Percentiles rank a stretch among this genome's conserved stretches.
Evolutionary conservation across 2,797 vertebrate genomes (phyloP).

Genomic region (Onychomys leucogaster): DNA sequence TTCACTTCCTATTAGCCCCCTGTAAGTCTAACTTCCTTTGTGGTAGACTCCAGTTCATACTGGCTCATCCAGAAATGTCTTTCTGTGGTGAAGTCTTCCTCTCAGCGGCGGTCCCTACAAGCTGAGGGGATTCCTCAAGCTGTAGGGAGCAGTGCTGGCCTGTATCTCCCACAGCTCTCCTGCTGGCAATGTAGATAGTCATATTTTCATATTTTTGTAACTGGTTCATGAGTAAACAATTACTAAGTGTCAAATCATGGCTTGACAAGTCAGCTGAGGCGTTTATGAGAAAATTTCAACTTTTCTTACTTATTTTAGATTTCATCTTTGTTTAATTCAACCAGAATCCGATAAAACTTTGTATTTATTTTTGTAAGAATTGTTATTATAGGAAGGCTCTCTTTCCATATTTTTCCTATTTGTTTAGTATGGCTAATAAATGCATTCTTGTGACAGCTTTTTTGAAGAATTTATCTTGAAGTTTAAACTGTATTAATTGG

Average conservation of each 20-base stretch:
- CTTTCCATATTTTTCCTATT: conserved; percentile 13
- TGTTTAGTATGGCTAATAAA: not conserved
- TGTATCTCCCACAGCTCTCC: not conserved
- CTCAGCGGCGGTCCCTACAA: too few species aligned
- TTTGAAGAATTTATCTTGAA: conserved; percentile 35
- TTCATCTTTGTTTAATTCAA: conserved; percentile 17
- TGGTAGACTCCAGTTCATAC: not conserved
- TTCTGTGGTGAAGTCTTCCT: not conserved
- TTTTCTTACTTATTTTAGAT: conserved; percentile 18
- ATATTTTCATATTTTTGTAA: not conserved
- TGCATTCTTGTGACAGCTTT: conserved; percentile 25
- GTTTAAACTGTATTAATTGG: not conserved
- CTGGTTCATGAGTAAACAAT: not conserved
- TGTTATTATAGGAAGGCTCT: not conserved
- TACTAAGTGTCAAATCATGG: not conserved
- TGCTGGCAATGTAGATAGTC: not conserved
- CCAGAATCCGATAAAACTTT: not conserved
- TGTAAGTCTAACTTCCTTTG: not conserved
- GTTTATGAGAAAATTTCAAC: not conserved
- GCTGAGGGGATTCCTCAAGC: not conserved
- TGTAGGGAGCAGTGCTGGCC: not conserved
- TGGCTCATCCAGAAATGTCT: not conserved
- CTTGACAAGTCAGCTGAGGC: not conserved
- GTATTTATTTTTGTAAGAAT: not conserved
- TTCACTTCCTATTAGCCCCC: not conserved